Evolutionary conservation across 2,113 vertebrate genomes (phyloP).

Genomic region (Pseudopodoces humilis): DNA sequence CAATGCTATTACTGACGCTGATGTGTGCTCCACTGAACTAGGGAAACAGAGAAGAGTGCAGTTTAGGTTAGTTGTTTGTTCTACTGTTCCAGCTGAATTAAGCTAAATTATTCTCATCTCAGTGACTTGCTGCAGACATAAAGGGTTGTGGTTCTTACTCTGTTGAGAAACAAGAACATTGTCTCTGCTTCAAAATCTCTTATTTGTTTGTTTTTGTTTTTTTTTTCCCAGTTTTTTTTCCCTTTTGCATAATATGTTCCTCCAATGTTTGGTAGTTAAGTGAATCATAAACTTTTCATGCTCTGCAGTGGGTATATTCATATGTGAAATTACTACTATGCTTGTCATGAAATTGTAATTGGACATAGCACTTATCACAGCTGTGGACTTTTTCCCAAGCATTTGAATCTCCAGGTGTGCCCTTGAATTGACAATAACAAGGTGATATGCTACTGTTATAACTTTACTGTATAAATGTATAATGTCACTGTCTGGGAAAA

Average conservation of each 20-base stretch:
- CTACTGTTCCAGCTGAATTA: constrained; percentile 1
- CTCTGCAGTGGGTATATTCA: not conserved
- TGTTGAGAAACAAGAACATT: not conserved
- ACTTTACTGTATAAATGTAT: not conserved
- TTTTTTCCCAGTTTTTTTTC: fast-evolving
- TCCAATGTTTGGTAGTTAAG: not conserved
- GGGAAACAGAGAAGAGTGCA: fast-evolving
- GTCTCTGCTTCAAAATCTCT: not conserved
- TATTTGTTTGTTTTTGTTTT: no score
- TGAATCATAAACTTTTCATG: constrained; percentile 44
- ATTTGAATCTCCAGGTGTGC: constrained; percentile 16
- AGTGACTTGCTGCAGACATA: not conserved
- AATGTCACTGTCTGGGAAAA: not conserved
- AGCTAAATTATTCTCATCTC: not conserved
- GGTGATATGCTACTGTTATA: not conserved
- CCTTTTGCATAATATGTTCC: not conserved
- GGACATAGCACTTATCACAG: not conserved
- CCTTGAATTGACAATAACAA: constrained; percentile 4
- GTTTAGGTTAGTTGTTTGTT: not conserved
- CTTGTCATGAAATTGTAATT: constrained; percentile 22
- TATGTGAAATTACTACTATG: not conserved
- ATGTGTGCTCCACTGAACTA: not conserved
- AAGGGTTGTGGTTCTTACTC: not conserved
- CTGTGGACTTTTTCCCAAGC: not conserved
- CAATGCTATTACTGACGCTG: not conserved